Evolutionary conservation across 2,888 invertebrate genomes (phyloP).

Genomic region (Lochmaea capreae): DNA sequence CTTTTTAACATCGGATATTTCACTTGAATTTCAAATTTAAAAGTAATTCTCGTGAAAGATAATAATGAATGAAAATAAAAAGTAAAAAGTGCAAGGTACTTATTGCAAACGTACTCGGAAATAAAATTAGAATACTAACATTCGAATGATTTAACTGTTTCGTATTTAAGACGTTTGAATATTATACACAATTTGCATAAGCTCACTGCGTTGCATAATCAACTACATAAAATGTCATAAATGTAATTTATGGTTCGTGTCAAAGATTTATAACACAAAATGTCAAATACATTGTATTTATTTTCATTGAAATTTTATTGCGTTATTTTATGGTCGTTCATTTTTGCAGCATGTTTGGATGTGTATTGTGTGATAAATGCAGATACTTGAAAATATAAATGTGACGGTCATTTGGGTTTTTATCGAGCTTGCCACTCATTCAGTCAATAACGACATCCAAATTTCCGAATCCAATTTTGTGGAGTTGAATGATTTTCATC

Average conservation of each 20-base stretch:
- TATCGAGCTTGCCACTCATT: conserved; percentile 33
- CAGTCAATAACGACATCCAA: conserved; percentile 20
- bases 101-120: too few relatives aligned
- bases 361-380: conserved; percentile 31
- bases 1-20: too few relatives aligned
- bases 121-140: not conserved
- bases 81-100: too few relatives aligned
- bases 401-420: conserved; percentile 34
- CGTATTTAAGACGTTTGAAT: not conserved
- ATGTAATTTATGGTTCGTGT: conserved; percentile 39
- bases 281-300: conserved; percentile 45
- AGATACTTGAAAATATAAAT: conserved; percentile 31
- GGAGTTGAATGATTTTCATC: conserved; percentile 15
- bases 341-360: conserved; percentile 39
- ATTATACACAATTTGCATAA: conserved; percentile 4
- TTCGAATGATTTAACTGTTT: not conserved
- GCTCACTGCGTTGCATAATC: conserved; percentile 32
- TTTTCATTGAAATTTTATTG: conserved; percentile 44
- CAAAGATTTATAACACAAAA: conserved; percentile 39
- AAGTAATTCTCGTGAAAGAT: too few relatives aligned
- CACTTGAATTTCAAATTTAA: too few relatives aligned
- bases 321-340: conserved; percentile 39
- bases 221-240: conserved; percentile 40
- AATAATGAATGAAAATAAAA: too few relatives aligned
- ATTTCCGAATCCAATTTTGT: conserved; percentile 18